A percentile compares a stretch with the other conserved stretches of the same genome.
These are phyloP conservation scores for Gambusia yucatana DNA, from an alignment of 2,797 vertebrate species.

Conservation along the genomic window DNA sequence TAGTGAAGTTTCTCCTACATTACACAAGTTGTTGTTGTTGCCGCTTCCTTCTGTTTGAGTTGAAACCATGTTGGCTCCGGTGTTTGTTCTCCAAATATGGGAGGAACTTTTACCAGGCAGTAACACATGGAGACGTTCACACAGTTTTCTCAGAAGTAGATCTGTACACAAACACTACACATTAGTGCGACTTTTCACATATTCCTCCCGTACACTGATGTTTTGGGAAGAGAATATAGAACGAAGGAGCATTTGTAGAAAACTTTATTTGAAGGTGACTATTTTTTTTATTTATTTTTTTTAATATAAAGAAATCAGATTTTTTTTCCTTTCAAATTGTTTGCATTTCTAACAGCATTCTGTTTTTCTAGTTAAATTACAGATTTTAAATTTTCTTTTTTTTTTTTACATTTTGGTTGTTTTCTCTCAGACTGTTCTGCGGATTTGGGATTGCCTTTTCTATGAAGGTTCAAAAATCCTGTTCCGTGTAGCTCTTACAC, in stretches of 20 bases:
- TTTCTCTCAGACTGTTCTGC: slow-evolving; percentile 88
- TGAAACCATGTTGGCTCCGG: neutral
- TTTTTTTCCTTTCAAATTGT: neutral
- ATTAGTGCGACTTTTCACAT: neutral
- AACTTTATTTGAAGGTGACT: neutral
- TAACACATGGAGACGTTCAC: slow-evolving; percentile 14
- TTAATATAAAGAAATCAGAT: neutral
- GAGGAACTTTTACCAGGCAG: neutral
- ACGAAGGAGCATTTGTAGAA: neutral
- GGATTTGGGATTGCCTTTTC: slow-evolving; percentile 97
- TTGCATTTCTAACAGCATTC: neutral
- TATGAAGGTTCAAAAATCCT: slow-evolving; percentile 97
- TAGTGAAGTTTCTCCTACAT: neutral
- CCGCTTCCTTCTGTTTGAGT: slow-evolving; percentile 7
- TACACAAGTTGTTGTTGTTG: slow-evolving; percentile 8
- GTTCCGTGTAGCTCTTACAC: slow-evolving; percentile 93
- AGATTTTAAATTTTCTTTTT: neutral
- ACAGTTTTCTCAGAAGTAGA: neutral
- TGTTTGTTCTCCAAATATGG: slow-evolving; percentile 34
- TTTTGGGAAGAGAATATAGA: neutral
- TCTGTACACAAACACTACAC: neutral
- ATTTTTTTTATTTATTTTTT: neutral
- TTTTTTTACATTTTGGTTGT: slow-evolving; percentile 3
- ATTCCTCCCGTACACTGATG: neutral
- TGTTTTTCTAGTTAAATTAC: neutral